Evolutionary conservation across 2,888 invertebrate species (phyloP), one percentile per base, ranked within the genome.

Genomic region (Catonia carolina): DNA sequence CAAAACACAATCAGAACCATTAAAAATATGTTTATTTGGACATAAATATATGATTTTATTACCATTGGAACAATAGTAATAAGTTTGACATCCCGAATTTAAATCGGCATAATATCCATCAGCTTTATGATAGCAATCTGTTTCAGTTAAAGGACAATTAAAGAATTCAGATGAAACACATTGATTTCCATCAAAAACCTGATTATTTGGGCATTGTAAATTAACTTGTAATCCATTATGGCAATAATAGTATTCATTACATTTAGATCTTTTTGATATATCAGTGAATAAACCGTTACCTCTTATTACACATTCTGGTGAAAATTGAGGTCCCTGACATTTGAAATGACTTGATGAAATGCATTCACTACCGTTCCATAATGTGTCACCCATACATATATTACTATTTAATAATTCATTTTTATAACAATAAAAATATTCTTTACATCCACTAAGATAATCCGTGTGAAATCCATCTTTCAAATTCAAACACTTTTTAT

Each of bases 21-120:
- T 77, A 68, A 81, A 81, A 15, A 73, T 73, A 49, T 72, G 71
- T 2, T 77, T 77, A 22, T 72, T 69, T 1, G 77, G 72, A 62
- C 82, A 81, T 36, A 80, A 74, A 68, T 79, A 80, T 18, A 77
- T 75, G n/a, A 78, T 77, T 66, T 79, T 79, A 63, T 76, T 74
- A 1, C 79, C 78, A 57, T 71, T 72, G 17, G 73, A 72, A 69
- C 82, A 82, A 64, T 75, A 77, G 69, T 77, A 80, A 71, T 80
- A 82, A 10, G 79, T 77, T 47, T 79, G 76, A 65, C 82, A 82
- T 2, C 78, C 79, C 1, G 76, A 73, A 20, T 66, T 67, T 4
- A 61, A 56, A 58, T 74, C 72, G 5, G 75, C 74, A 69, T 80
- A 78, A 54, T 78, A 77, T 1, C 81, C 81, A 65, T 82, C 78